Evolutionary conservation across 2,797 vertebrate genomes (phyloP).

Genomic region (Hippopotamyrus pictus): DNA sequence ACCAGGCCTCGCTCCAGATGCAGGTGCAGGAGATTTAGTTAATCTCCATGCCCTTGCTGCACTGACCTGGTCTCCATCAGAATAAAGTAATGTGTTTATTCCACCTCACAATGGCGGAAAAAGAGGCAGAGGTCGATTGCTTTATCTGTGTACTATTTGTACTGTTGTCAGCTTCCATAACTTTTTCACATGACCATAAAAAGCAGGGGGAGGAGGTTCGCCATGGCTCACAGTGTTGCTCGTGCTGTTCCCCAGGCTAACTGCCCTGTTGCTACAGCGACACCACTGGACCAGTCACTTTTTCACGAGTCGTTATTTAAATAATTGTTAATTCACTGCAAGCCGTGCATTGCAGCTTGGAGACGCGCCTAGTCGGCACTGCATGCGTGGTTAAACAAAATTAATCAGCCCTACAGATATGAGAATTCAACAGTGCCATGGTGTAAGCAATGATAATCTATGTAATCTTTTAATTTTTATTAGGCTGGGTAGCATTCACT

Average conservation of each 20-base stretch:
- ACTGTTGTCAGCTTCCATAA: slow-evolving; percentile 64
- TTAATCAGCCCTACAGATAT: not conserved
- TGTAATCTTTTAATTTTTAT: slow-evolving; percentile 23
- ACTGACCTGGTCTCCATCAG: slow-evolving; percentile 43
- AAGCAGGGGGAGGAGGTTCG: not conserved
- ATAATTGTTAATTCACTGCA: not conserved
- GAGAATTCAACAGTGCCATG: not conserved
- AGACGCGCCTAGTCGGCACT: not conserved
- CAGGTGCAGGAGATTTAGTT: slow-evolving; percentile 50
- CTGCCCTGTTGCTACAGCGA: not conserved
- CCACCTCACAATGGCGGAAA: slow-evolving; percentile 50
- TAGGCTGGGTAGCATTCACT: slow-evolving; percentile 10
- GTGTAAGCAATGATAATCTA: slow-evolving; percentile 16
- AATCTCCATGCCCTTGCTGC: slow-evolving; percentile 28
- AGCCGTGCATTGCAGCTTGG: not conserved
- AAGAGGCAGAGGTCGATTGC: slow-evolving; percentile 46
- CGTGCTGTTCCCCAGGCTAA: not conserved
- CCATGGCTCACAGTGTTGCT: not conserved
- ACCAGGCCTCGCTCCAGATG: slow-evolving; percentile 39
- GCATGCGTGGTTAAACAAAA: not conserved
- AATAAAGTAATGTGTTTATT: slow-evolving; percentile 59
- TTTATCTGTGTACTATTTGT: slow-evolving; percentile 62
- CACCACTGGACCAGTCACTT: not conserved
- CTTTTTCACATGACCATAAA: slow-evolving; percentile 38
- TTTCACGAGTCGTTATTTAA: not conserved